phyloP scores from a whole-genome alignment of 2,888 invertebrate genomes.

The Gryllus longicercus region DNA sequence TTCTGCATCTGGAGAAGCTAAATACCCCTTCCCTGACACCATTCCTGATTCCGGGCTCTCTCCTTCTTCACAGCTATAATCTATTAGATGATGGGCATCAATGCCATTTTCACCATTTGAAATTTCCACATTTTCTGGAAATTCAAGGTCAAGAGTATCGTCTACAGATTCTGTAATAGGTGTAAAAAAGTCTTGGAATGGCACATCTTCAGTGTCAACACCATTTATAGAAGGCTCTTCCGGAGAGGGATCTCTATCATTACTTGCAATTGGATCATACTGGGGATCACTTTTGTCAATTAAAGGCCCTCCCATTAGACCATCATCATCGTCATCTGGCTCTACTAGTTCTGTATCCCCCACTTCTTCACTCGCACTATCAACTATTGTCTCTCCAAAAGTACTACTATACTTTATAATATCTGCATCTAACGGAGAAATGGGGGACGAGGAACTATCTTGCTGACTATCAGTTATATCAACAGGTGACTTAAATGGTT shows the following conservation, averaged over 20 bases:
- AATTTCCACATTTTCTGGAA: not conserved
- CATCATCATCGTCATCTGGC: conserved; percentile 30
- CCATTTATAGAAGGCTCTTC: not conserved
- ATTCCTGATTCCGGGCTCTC: not conserved
- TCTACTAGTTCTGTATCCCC: conserved; percentile 29
- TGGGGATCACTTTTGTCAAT: conserved; percentile 26
- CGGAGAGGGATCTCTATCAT: not conserved
- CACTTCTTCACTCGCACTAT: not conserved
- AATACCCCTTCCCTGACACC: too few relatives aligned
- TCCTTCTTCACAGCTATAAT: not conserved
- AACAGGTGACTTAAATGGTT: conserved; percentile 18
- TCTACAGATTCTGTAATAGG: not conserved
- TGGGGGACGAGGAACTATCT: not conserved
- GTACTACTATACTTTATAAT: not conserved
- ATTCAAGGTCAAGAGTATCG: not conserved
- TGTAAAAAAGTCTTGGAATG: not conserved
- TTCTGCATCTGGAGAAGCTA: too few relatives aligned
- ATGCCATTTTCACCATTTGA: not conserved
- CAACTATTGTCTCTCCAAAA: not conserved
- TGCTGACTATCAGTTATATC: not conserved
- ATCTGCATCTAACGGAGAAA: not conserved
- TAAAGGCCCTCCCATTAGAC: conserved; percentile 3
- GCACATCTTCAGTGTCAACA: not conserved
- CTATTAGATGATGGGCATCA: not conserved
- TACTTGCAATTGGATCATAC: conserved; percentile 19